These are phyloP conservation scores for Papilio glaucus DNA, from an alignment of 1,140 invertebrate species.

Conservation along the genomic window DNA sequence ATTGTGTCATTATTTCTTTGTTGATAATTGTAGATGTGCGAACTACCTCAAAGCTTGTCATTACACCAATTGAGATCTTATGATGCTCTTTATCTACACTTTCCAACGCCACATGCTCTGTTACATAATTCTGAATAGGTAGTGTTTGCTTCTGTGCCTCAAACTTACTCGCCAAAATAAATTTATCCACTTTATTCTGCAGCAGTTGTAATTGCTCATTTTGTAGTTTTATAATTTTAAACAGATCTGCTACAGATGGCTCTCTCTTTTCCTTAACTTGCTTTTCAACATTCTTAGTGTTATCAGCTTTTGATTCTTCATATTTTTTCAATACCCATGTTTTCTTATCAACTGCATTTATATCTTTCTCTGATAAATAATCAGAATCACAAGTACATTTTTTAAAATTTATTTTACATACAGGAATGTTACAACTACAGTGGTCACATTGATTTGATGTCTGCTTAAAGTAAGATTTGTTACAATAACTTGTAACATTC, in stretches of 20 bases:
- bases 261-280: slow-evolving; percentile 67
- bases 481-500: slow-evolving; percentile 22
- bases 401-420: background rate
- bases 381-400: slow-evolving; percentile 31
- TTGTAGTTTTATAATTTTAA: slow-evolving; percentile 84
- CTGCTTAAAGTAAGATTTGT: background rate
- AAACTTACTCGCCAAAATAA: slow-evolving; percentile 62
- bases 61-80: slow-evolving; percentile 88
- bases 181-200: slow-evolving; percentile 83
- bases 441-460: slow-evolving; percentile 15
- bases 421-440: slow-evolving; percentile 17
- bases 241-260: slow-evolving; percentile 82
- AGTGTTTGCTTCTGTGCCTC: slow-evolving; percentile 47
- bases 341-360: slow-evolving; percentile 68
- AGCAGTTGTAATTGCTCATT: slow-evolving; percentile 84
- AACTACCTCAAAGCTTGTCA: slow-evolving; percentile 88
- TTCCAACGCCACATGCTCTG: slow-evolving; percentile 64
- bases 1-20: slow-evolving; percentile 68
- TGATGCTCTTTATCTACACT: slow-evolving; percentile 86
- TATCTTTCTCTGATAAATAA: background rate
- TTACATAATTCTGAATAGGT: slow-evolving; percentile 55
- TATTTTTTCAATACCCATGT: slow-evolving; percentile 67
- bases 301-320: slow-evolving; percentile 52
- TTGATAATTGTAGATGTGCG: slow-evolving; percentile 81
- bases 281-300: slow-evolving; percentile 61